Percentiles rank a stretch among this genome's conserved stretches.
phyloP scores from a whole-genome alignment of 2,888 invertebrate genomes.

The Cephus pulcher region DNA sequence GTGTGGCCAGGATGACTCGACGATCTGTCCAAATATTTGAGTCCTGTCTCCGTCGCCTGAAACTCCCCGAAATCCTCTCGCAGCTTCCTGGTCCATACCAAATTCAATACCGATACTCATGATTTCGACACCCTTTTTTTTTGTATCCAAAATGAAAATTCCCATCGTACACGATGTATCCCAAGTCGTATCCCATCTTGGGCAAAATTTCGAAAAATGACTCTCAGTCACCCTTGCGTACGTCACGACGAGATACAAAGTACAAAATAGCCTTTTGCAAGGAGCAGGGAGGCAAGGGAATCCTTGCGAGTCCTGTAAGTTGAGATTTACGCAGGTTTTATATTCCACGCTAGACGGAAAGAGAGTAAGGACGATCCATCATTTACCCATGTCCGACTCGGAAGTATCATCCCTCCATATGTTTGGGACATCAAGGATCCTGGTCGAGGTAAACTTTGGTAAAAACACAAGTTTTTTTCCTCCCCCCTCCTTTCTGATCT shows the following conservation, averaged over 20 bases:
- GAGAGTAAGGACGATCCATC: slow-evolving; percentile 56
- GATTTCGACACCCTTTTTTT: not conserved
- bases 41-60: slow-evolving; percentile 25
- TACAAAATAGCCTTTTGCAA: not conserved
- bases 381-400: slow-evolving; percentile 61
- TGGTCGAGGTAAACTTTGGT: slow-evolving; percentile 37
- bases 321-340: slow-evolving; percentile 62
- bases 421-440: slow-evolving; percentile 11
- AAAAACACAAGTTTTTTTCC: slow-evolving; percentile 40
- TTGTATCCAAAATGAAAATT: not conserved
- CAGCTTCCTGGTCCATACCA: not conserved
- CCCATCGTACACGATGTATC: not conserved
- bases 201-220: not conserved
- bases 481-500: slow-evolving; percentile 25
- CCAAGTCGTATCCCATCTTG: not conserved
- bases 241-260: not conserved
- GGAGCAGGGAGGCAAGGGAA: not conserved
- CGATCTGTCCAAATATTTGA: slow-evolving; percentile 62
- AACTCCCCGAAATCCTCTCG: not conserved
- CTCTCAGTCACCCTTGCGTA: not conserved
- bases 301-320: slow-evolving; percentile 24
- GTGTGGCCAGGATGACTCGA: slow-evolving; percentile 51
- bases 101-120: too few relatives aligned
- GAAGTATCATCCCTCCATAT: slow-evolving; percentile 53
- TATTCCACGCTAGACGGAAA: slow-evolving; percentile 44